These are phyloP conservation scores for Metellina segmentata DNA, from an alignment of 2,888 invertebrate genomes.

Conservation along the genomic window DNA sequence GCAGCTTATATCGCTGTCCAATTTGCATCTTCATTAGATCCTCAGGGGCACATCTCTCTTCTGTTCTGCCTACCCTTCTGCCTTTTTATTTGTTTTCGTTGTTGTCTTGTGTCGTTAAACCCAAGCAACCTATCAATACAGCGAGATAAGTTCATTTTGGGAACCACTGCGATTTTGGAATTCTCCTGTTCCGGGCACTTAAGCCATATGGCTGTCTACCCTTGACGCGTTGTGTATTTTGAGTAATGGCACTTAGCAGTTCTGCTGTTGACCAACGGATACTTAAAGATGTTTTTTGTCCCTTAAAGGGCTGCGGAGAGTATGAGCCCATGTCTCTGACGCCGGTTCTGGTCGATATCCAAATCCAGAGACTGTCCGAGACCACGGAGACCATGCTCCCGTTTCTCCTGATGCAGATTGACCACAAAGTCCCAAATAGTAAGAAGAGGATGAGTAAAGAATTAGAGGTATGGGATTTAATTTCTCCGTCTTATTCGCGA, in stretches of 20 bases:
- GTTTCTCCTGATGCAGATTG: conserved; percentile 85
- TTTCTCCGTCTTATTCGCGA: conserved; percentile 71
- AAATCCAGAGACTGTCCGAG: conserved; percentile 90
- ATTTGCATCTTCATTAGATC: too few species aligned
- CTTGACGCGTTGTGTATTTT: not conserved
- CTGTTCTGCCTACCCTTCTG: too few species aligned
- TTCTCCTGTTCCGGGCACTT: too few species aligned
- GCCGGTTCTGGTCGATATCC: conserved; percentile 90
- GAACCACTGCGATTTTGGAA: too few species aligned
- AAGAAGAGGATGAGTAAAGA: conserved; percentile 92
- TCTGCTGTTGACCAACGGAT: conserved; percentile 64
- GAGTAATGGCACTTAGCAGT: conserved; percentile 56
- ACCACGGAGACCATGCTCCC: conserved; percentile 92
- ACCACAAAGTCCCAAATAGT: conserved; percentile 90
- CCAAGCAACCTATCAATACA: too few species aligned
- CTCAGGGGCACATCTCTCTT: too few species aligned
- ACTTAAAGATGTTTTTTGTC: conserved; percentile 74
- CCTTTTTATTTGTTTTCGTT: too few species aligned
- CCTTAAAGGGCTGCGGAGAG: conserved; percentile 77
- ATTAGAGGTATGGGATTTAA: conserved; percentile 85
- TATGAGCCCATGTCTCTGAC: conserved; percentile 84
- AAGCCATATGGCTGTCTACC: too few species aligned
- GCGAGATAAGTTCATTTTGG: too few species aligned
- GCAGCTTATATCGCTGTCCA: too few species aligned
- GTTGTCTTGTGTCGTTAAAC: too few species aligned